A percentile compares a stretch with the other conserved stretches of the same genome.
phyloP scores from a whole-genome alignment of 2,113 vertebrate species.

The Myrmecophaga tridactyla region DNA sequence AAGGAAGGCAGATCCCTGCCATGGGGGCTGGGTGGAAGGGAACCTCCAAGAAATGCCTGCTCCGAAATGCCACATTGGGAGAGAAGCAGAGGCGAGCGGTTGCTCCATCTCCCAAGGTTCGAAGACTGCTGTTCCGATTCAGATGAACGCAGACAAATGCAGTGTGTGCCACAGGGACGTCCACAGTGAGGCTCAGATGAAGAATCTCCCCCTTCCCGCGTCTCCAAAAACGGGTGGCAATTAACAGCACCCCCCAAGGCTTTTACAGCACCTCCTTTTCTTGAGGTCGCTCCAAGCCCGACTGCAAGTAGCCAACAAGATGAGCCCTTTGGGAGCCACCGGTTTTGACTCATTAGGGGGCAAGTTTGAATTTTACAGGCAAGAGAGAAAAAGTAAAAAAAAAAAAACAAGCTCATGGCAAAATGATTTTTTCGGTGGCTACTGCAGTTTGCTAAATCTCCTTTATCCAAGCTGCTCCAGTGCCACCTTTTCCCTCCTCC shows the following conservation, averaged over 20 bases:
- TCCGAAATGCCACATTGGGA: background rate
- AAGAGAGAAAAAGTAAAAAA: background rate
- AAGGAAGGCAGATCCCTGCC: background rate
- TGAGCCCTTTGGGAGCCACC: background rate
- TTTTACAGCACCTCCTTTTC: too few species aligned
- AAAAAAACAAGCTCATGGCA: too few species aligned
- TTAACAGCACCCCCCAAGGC: rapidly evolving
- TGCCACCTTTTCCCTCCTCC: background rate
- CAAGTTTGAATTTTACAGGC: background rate
- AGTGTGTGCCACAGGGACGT: background rate
- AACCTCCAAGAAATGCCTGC: background rate
- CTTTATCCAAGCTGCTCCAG: background rate
- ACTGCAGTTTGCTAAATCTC: too few species aligned
- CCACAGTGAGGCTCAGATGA: rapidly evolving
- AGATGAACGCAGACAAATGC: background rate
- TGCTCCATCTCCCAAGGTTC: rapidly evolving
- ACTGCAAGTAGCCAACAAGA: background rate
- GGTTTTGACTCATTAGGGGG: too few species aligned
- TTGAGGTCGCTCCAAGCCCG: background rate
- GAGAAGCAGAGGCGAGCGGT: background rate
- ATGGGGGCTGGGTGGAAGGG: background rate
- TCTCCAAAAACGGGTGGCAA: background rate
- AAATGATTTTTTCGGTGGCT: too few species aligned
- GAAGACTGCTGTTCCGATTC: background rate
- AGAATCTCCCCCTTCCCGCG: background rate